Percentiles rank a stretch among this genome's conserved stretches.
phyloP scores from a whole-genome alignment of 2,888 invertebrate genomes.

The Temnothorax rugatulus region DNA sequence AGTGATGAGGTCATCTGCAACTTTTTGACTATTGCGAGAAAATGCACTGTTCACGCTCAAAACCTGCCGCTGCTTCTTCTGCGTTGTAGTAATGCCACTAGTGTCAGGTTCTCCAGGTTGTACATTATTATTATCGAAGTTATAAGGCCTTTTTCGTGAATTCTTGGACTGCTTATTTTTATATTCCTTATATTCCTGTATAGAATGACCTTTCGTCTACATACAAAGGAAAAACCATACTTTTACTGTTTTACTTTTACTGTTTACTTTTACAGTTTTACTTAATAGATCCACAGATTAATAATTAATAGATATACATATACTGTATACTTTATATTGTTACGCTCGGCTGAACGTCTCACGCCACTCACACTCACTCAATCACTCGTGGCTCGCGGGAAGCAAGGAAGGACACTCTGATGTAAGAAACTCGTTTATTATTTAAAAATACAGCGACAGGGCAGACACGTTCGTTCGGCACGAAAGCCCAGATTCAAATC shows the following conservation, averaged over 20 bases:
- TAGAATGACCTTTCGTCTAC: constrained; percentile 19
- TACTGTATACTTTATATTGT: no score
- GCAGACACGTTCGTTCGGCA: no score
- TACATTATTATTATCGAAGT: constrained; percentile 1
- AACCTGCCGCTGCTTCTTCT: constrained; percentile 7
- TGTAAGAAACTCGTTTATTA: no score
- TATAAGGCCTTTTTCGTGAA: constrained; percentile 12
- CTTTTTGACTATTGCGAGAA: constrained; percentile 18
- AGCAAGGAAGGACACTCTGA: no score
- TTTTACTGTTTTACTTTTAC: constrained; percentile 5
- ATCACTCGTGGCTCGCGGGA: no score
- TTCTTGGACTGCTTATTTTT: constrained; percentile 26
- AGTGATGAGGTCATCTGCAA: constrained; percentile 20
- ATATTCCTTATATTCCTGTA: constrained; percentile 23
- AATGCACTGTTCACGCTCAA: background rate
- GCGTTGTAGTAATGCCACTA: background rate
- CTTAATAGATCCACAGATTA: constrained; percentile 6
- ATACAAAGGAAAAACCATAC: constrained; percentile 13
- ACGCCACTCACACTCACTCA: no score
- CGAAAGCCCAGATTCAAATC: no score
- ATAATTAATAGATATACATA: background rate
- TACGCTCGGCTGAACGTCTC: no score
- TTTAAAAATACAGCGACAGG: no score
- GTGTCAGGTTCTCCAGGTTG: background rate
- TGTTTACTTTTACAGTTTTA: background rate